Conservation (phyloP, 2,113 vertebrate genomes). For the Heterotis niloticus region DNA sequence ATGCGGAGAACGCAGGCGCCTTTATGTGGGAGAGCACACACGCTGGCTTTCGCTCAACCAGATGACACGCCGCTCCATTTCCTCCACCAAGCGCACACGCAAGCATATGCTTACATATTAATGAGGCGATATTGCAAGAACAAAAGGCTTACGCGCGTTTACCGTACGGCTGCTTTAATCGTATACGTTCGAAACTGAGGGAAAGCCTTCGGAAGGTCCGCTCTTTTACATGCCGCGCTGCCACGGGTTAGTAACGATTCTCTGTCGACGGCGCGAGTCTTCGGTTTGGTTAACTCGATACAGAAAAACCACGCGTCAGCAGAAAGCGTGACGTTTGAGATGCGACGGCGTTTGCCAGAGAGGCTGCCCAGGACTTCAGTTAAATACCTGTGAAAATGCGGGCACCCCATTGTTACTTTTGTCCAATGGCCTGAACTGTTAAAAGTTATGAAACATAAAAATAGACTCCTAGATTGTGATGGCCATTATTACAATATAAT, state of each 20-base stretch:
- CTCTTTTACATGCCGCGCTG: not conserved
- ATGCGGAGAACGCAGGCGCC: conserved; percentile 7
- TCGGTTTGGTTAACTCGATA: not conserved
- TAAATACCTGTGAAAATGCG: conserved; percentile 3
- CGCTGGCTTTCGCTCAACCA: conserved; percentile 44
- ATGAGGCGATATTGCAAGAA: conserved; percentile 66
- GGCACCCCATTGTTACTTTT: conserved; percentile 7
- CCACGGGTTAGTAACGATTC: not conserved
- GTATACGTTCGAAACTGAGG: conserved; percentile 56
- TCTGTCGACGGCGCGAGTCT: not conserved
- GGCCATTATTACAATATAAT: conserved; percentile 74
- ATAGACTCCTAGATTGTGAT: conserved; percentile 65
- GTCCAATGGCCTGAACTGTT: conserved; percentile 15
- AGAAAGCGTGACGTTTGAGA: not conserved
- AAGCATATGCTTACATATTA: conserved; percentile 67
- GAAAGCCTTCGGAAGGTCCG: not conserved
- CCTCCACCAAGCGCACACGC: conserved; percentile 60
- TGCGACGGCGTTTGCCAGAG: not conserved
- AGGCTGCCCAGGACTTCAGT: not conserved
- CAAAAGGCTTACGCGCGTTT: conserved; percentile 66
- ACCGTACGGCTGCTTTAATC: conserved; percentile 65
- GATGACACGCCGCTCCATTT: conserved; percentile 56
- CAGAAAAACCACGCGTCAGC: not conserved
- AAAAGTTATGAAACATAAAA: conserved; percentile 66
- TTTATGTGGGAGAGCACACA: conserved; percentile 28